Base-by-base conservation (phyloP, 2,888 invertebrate species). In the Galeopsomyia nigrocyanea region DNA sequence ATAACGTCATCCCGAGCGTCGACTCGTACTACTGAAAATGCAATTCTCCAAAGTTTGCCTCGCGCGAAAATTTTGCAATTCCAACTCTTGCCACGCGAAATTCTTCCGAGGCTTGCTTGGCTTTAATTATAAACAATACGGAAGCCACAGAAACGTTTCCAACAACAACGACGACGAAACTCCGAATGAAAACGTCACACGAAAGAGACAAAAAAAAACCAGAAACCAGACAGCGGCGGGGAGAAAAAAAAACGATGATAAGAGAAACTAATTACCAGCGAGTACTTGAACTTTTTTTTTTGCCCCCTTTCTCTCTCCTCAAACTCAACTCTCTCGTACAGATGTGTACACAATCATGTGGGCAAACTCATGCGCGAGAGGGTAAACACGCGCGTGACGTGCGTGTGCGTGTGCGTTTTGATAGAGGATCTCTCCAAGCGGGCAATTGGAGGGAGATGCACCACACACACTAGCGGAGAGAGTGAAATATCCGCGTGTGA, bases 221-320 rank as follows among this genome's bases (percentile, higher is more conserved):
- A 39, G 22, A 17, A 26, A 22, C 14, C 7, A 39, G 39, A 10
- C 39, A 10, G 13, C 26, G 26, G 5, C 5, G 50, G 21, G 60
- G 21, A 56, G 53, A 39, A 57, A 49, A 47, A 16, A 16, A 26
- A 55, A 46, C 0, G 19, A 19, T 68, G 55, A 65, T 60, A 60
- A 62, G 56, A 39, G 39, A 63, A 73, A 64, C 58, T 68, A 73
- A 73, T 73, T 68, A 73, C 64, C 26, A 50, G 17, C 19, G 26
- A 19, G 46, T 19, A 31, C 13, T 31, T 49, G 39, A 63, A 51
- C 57, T 26, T 31, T 57, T 57, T 49, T 19, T 6, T 62, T n/a
- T 50, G 14, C 47, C 19, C n/a, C 19, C 14, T 51, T 49, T 14
- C 7, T 60, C 51, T 51, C 13, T 51, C 16, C n/a, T 61, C 3